phyloP scores from a whole-genome alignment of 30 jellyfish, hydroid and myxozoan species.

The Euphysa ruthae region DNA sequence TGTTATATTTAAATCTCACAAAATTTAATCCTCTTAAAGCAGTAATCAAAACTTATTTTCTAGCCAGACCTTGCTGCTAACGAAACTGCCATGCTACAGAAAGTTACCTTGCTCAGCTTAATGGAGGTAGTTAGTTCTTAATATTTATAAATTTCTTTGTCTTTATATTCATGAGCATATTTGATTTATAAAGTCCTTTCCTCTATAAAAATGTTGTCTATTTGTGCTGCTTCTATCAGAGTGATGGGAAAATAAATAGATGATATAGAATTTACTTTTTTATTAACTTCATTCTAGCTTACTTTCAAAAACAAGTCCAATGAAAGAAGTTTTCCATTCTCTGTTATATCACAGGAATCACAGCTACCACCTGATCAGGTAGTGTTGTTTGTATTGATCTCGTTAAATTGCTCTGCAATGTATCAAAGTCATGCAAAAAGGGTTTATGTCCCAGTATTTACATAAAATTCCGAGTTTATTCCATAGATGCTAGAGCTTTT shows the following conservation, averaged over 20 bases:
- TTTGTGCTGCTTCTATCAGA: too few species aligned
- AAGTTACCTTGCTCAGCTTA: conserved; percentile 61
- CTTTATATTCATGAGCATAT: not conserved
- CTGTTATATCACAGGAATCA: conserved; percentile 60
- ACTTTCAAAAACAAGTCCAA: conserved; percentile 72
- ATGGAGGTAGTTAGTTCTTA: conserved; percentile 60
- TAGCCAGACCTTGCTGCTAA: conserved; percentile 83
- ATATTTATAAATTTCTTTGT: not conserved
- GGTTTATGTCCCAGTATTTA: too few species aligned
- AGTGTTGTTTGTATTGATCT: too few species aligned
- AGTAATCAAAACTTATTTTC: not conserved
- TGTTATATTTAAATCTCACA: not conserved
- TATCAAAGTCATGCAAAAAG: too few species aligned
- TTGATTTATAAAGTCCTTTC: not conserved
- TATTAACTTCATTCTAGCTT: conserved; percentile 30
- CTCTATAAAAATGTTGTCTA: not conserved
- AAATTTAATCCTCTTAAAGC: too few species aligned
- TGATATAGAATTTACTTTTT: not conserved
- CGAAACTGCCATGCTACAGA: conserved; percentile 51
- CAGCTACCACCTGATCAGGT: conserved; percentile 67
- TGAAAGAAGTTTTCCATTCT: conserved; percentile 82
- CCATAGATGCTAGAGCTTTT: too few species aligned
- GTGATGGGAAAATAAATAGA: too few species aligned
- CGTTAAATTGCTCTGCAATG: too few species aligned
- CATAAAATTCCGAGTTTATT: too few species aligned